phyloP scores from a whole-genome alignment of 53 echinoderm and acorn worm genomes.

The Stichopus horrens region DNA sequence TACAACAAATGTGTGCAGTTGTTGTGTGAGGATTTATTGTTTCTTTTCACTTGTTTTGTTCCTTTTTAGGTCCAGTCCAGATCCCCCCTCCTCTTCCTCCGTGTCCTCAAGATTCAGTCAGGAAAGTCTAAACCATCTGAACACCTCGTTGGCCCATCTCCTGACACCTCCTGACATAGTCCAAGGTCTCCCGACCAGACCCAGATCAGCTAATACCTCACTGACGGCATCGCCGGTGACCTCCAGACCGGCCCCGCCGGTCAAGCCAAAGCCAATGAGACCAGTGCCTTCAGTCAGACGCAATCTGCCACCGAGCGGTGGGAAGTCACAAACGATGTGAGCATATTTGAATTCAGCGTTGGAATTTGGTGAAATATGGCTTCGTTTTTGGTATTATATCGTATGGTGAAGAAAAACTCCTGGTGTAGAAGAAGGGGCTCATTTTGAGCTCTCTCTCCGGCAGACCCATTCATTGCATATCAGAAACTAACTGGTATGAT shows the following conservation, averaged over 20 bases:
- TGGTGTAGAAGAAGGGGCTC: too few species aligned
- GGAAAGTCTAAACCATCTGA: conserved; percentile 4
- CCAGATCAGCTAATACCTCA: not conserved
- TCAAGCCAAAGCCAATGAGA: conserved; percentile 56
- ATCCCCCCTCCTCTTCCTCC: not conserved
- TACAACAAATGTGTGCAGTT: too few species aligned
- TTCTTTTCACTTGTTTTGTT: too few species aligned
- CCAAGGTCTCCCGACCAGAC: conserved; percentile 20
- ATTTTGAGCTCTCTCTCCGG: too few species aligned
- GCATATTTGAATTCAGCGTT: not conserved
- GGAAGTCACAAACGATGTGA: conserved; percentile 53
- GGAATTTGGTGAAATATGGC: too few species aligned
- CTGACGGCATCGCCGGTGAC: not conserved
- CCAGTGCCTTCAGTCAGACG: conserved; percentile 48
- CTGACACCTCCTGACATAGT: conserved; percentile 39
- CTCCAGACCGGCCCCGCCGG: conserved; percentile 12
- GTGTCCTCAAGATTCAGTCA: conserved; percentile 1
- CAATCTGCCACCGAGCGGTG: conserved; percentile 21
- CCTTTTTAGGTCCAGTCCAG: conserved; percentile 24
- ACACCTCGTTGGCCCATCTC: not conserved
- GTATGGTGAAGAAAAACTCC: too few species aligned
- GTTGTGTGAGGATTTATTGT: too few species aligned
- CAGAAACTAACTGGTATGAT: too few species aligned
- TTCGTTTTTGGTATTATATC: too few species aligned
- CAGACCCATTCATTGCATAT: too few species aligned